Base-by-base conservation (phyloP, 2,113 vertebrate genomes). In the Tupaia tana region DNA sequence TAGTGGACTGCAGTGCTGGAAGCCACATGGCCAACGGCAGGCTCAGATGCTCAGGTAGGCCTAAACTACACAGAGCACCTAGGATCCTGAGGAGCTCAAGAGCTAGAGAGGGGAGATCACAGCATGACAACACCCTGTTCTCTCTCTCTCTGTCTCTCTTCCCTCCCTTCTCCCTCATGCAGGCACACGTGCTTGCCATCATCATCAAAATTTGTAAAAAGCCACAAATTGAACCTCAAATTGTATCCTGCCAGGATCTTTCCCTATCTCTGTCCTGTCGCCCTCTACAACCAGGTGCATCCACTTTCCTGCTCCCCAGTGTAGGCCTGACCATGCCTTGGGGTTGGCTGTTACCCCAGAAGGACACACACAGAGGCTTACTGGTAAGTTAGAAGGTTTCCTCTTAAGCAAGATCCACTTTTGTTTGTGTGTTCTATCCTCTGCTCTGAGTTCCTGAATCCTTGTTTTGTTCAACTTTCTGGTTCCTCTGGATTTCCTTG, bases 381-480 rank as follows among this genome's bases (percentile, higher is more conserved):
- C 82, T 69, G 83, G 24, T 18, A 14, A 80, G 77, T 71, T 25
- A 43, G 63, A 92, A 73, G 67, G 52, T 18, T 59, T 43, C n/a
- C 74, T 95, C 59, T 31, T 29, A 78, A 22, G 27, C 86, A 43
- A 61, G 54, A 31, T 20, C 61, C 31, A 19, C 34, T 86, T 90
- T 34, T 52, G 54, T 43, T 63, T 79, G 16, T 58, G 71, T 54
- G 63, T 52, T 71, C 43, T 25, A 59, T 34, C 78, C 82, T 88
- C 91, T 67, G 34, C 71, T 18, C 74, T 78, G 66, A 79, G 64
- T 63, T 95, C 82, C 91, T 88, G 31, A 92, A 75, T 71, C 64
- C 67, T 90, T 25, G 11, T 31, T 67, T 67, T 70, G 18, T 71
- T 64, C 10, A 24, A 7, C 34, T 73, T 85, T 34, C 69, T 66